Evolutionary conservation across 2,797 vertebrate genomes (phyloP).

Genomic region (Rhadinocentrus ornatus): DNA sequence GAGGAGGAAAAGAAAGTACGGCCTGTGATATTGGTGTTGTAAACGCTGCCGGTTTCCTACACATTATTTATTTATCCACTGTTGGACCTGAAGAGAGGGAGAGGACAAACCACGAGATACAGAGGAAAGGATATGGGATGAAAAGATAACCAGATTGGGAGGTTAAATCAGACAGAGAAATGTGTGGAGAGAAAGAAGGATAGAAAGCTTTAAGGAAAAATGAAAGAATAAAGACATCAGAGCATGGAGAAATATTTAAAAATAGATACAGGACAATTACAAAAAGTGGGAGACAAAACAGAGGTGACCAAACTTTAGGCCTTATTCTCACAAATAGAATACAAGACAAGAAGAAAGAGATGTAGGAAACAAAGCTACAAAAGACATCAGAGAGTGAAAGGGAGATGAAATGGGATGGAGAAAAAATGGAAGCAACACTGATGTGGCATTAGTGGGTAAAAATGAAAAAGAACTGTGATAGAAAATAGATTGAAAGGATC

Average conservation of each 20-base stretch:
- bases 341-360: slow-evolving; percentile 3
- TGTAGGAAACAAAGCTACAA: slow-evolving; percentile 17
- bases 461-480: slow-evolving; percentile 41
- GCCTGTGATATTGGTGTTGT: slow-evolving; percentile 54
- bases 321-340: slow-evolving; percentile 6
- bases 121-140: slow-evolving; percentile 17
- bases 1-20: slow-evolving; percentile 29
- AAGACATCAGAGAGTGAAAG: slow-evolving; percentile 24
- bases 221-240: neutral
- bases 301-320: slow-evolving; percentile 1
- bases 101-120: slow-evolving; percentile 12
- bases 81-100: slow-evolving; percentile 49
- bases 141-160: slow-evolving; percentile 29
- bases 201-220: neutral
- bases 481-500: slow-evolving; percentile 70
- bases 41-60: slow-evolving; percentile 68
- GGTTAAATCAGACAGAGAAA: slow-evolving; percentile 9
- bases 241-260: slow-evolving; percentile 1
- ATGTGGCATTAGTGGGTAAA: slow-evolving; percentile 33
- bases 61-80: slow-evolving; percentile 74
- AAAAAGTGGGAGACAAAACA: slow-evolving; percentile 3
- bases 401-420: slow-evolving; percentile 19
- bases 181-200: neutral
- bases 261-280: slow-evolving; percentile 22
- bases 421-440: slow-evolving; percentile 28